A percentile compares a stretch with the other conserved stretches of the same genome.
These are phyloP conservation scores for Crypturellus undulatus DNA, from an alignment of 2,113 vertebrate genomes.

Conservation along the genomic window DNA sequence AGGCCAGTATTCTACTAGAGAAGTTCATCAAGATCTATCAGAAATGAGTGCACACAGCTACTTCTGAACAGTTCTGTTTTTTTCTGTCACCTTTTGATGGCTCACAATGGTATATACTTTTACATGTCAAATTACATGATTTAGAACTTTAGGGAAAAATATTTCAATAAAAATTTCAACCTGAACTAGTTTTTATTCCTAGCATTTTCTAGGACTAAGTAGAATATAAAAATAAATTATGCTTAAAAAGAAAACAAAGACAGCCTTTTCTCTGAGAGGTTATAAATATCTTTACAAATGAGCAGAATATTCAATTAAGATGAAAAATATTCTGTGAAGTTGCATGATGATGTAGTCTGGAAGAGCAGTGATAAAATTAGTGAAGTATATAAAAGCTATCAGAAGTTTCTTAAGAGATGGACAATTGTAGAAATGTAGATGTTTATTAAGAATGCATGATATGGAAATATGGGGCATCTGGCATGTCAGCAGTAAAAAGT, in stretches of 20 bases:
- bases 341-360: not conserved
- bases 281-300: slow-evolving; percentile 20
- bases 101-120: not conserved
- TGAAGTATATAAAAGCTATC: not conserved
- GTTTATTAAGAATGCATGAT: not conserved
- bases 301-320: slow-evolving; percentile 14
- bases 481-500: not conserved
- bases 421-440: not conserved
- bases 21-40: not conserved
- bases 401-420: not conserved
- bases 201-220: slow-evolving; percentile 2
- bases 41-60: not conserved
- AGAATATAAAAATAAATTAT: slow-evolving; percentile 29
- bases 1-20: not conserved
- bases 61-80: slow-evolving; percentile 6
- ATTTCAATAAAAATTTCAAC: not conserved
- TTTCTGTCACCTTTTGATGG: not conserved
- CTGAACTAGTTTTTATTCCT: not conserved
- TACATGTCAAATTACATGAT: not conserved
- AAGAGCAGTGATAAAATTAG: not conserved
- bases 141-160: not conserved
- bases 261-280: not conserved
- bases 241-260: not conserved
- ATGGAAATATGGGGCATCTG: not conserved
- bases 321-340: slow-evolving; percentile 29